A percentile compares a stretch with the other conserved stretches of the same genome.
Conservation (phyloP, 2,113 vertebrate species). For the Monopterus albus region DNA sequence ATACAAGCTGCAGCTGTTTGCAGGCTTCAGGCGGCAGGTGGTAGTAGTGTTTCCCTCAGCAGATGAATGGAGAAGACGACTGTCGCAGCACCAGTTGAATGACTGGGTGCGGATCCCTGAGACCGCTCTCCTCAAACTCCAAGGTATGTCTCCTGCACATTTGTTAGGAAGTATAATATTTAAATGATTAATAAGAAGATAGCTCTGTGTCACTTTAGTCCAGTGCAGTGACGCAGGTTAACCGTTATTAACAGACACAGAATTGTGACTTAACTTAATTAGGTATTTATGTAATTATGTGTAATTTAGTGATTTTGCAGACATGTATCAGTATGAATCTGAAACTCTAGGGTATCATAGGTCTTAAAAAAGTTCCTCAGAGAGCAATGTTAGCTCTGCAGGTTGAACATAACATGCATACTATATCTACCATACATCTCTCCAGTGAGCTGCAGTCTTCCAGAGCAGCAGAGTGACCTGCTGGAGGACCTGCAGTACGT, state of each 20-base stretch:
- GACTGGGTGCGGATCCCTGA: conserved; percentile 85
- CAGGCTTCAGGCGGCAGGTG: conserved; percentile 82
- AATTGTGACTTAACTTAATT: no score
- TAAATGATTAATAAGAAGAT: not conserved
- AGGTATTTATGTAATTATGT: no score
- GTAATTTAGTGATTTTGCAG: no score
- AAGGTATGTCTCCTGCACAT: conserved; percentile 79
- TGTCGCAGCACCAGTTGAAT: conserved; percentile 75
- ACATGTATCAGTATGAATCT: no score
- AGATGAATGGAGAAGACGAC: conserved; percentile 86
- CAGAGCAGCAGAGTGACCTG: conserved; percentile 83
- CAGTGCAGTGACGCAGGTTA: not conserved
- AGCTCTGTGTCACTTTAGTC: not conserved
- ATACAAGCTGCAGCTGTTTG: conserved; percentile 87
- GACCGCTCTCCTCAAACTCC: conserved; percentile 88
- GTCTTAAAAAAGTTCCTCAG: no score
- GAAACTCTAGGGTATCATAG: no score
- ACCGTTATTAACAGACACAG: not conserved
- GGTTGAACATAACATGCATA: no score
- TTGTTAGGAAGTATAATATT: not conserved
- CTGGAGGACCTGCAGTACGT: conserved; percentile 87
- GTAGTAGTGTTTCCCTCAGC: conserved; percentile 86
- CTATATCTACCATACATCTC: no score
- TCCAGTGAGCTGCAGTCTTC: conserved; percentile 89
- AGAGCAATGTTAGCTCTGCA: no score